Percentiles rank a stretch among this genome's conserved stretches.
Evolutionary conservation across 1,140 invertebrate species (phyloP).

Genomic region (Anagrus nilaparvatae): DNA sequence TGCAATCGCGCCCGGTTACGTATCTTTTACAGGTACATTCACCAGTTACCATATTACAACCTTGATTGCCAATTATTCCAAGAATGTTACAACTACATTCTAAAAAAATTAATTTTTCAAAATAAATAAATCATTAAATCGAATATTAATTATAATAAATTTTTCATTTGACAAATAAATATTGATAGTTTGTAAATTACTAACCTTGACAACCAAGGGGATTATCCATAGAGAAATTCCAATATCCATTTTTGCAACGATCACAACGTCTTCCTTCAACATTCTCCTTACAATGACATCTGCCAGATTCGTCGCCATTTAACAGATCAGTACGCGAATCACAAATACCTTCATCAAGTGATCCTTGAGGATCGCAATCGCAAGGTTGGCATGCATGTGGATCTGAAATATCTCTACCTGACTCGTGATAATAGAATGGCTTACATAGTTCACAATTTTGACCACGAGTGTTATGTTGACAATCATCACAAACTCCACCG

Average conservation of each 20-base stretch:
- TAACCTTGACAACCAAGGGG: slow-evolving; percentile 66
- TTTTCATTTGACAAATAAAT: not conserved
- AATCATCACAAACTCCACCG: slow-evolving; percentile 90
- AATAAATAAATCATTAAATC: slow-evolving; percentile 11
- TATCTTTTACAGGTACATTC: slow-evolving; percentile 88
- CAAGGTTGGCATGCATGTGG: slow-evolving; percentile 77
- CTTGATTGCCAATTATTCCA: slow-evolving; percentile 81
- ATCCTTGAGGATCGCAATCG: slow-evolving; percentile 53
- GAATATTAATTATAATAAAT: slow-evolving; percentile 1
- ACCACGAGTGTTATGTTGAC: slow-evolving; percentile 84
- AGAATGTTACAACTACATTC: slow-evolving; percentile 77
- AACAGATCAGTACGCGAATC: slow-evolving; percentile 55
- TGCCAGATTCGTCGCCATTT: slow-evolving; percentile 51
- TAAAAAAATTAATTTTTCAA: too few species aligned
- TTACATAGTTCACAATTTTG: slow-evolving; percentile 91
- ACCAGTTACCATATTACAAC: slow-evolving; percentile 79
- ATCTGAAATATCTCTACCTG: slow-evolving; percentile 67
- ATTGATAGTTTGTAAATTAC: not conserved
- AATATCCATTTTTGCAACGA: slow-evolving; percentile 62
- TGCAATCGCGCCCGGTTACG: slow-evolving; percentile 84
- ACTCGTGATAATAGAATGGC: slow-evolving; percentile 82
- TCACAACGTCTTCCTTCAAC: slow-evolving; percentile 61
- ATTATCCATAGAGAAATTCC: slow-evolving; percentile 63
- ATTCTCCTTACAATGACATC: slow-evolving; percentile 60
- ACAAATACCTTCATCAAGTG: slow-evolving; percentile 66